Evolutionary conservation across 53 echinoderm and acorn worm genomes (phyloP).

Genomic region (Apostichopus leukothele): DNA sequence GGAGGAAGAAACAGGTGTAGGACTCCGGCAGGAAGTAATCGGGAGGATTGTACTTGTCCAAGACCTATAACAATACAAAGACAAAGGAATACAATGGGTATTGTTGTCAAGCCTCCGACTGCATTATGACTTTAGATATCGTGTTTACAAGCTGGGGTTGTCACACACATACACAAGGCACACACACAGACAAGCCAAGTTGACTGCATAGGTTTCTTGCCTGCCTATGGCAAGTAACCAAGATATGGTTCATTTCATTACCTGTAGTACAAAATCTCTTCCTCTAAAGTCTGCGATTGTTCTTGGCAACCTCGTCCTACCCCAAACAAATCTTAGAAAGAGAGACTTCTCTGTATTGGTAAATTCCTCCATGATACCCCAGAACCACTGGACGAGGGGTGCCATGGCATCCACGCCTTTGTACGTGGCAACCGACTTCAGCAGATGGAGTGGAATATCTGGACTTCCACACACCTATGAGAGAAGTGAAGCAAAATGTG

Average conservation of each 20-base stretch:
- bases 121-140: no score
- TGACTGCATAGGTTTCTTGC: no score
- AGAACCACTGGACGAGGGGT: slow-evolving; percentile 92
- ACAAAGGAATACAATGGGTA: no score
- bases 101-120: no score
- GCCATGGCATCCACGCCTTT: slow-evolving; percentile 87
- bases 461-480: slow-evolving; percentile 93
- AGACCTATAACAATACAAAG: slow-evolving; percentile 54
- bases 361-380: slow-evolving; percentile 99
- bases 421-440: slow-evolving; percentile 96
- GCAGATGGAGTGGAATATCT: slow-evolving; percentile 90
- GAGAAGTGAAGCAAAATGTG: neutral
- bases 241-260: neutral
- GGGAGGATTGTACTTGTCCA: slow-evolving; percentile 98
- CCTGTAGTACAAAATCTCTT: slow-evolving; percentile 96
- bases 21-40: slow-evolving; percentile 98
- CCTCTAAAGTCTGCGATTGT: slow-evolving; percentile 97
- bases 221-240: no score
- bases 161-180: no score
- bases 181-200: no score
- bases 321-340: slow-evolving; percentile 96
- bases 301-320: slow-evolving; percentile 89
- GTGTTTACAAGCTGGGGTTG: no score
- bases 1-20: slow-evolving; percentile 90
- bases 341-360: slow-evolving; percentile 94